Conservation (phyloP, 1,140 invertebrate species). For the Eurosta solidaginis region DNA sequence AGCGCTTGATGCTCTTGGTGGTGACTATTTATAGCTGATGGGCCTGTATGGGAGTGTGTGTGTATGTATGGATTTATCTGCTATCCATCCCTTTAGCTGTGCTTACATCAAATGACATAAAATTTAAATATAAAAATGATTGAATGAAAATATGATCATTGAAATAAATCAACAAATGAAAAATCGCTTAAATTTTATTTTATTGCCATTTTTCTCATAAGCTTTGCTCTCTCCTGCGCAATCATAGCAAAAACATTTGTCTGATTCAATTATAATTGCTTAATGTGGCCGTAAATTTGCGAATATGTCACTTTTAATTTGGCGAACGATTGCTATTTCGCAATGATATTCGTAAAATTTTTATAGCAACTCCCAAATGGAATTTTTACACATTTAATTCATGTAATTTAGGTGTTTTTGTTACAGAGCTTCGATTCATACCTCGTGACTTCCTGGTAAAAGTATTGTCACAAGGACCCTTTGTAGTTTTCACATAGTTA, state of each 20-base stretch:
- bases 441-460: too few relatives aligned
- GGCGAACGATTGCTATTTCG: background rate
- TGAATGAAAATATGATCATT: too few relatives aligned
- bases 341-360: background rate
- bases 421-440: background rate
- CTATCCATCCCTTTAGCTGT: too few relatives aligned
- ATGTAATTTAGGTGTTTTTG: background rate
- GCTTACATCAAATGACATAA: too few relatives aligned
- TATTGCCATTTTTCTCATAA: background rate
- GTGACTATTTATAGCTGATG: background rate
- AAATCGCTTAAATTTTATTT: too few relatives aligned
- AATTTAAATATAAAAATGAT: too few relatives aligned
- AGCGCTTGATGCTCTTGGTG: background rate
- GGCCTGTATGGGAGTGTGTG: too few relatives aligned
- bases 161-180: too few relatives aligned
- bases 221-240: background rate
- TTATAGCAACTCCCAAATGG: background rate
- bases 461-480: too few relatives aligned
- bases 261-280: background rate
- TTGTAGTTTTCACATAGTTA: too few relatives aligned
- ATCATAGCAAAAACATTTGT: background rate
- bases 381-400: background rate
- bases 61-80: too few relatives aligned
- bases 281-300: background rate
- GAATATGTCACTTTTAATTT: conserved; percentile 11